These are phyloP conservation scores for Epinotia demarniana DNA, from an alignment of 2,888 invertebrate genomes.

Conservation along the genomic window DNA sequence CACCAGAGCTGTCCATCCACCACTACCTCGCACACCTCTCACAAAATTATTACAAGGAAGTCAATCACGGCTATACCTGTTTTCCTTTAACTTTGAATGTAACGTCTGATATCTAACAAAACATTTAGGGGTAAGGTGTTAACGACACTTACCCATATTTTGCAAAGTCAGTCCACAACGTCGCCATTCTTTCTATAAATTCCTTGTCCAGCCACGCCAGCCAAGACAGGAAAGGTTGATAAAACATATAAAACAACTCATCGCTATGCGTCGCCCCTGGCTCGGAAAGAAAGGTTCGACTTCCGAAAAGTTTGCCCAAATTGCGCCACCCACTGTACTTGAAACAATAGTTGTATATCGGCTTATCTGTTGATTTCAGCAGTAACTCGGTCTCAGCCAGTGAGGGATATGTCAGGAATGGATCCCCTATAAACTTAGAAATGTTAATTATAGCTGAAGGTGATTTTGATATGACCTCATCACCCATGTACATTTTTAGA, in stretches of 20 bases:
- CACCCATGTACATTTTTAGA: constrained; percentile 71
- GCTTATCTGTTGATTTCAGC: constrained; percentile 58
- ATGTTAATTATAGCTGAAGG: constrained; percentile 58
- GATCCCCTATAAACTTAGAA: constrained; percentile 66
- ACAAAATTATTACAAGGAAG: too few relatives aligned
- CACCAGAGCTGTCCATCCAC: too few relatives aligned
- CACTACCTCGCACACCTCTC: too few relatives aligned
- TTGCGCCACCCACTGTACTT: constrained; percentile 66
- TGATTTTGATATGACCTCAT: constrained; percentile 59
- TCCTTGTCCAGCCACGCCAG: constrained; percentile 64
- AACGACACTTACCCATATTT: constrained; percentile 38
- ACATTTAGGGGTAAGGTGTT: neutral
- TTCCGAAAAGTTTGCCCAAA: constrained; percentile 54
- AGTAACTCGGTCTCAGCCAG: constrained; percentile 65
- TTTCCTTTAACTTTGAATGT: neutral
- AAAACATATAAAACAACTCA: constrained; percentile 72
- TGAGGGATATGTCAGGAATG: constrained; percentile 57
- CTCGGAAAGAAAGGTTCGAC: constrained; percentile 50
- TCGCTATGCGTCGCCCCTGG: constrained; percentile 71
- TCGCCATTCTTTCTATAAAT: constrained; percentile 45
- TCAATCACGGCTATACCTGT: too few relatives aligned
- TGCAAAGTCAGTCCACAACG: constrained; percentile 47
- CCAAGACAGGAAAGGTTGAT: constrained; percentile 54
- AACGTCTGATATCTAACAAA: neutral
- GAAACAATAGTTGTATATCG: constrained; percentile 67